phyloP scores from a whole-genome alignment of 2,888 invertebrate genomes.

The Drosophila demipolita region DNA sequence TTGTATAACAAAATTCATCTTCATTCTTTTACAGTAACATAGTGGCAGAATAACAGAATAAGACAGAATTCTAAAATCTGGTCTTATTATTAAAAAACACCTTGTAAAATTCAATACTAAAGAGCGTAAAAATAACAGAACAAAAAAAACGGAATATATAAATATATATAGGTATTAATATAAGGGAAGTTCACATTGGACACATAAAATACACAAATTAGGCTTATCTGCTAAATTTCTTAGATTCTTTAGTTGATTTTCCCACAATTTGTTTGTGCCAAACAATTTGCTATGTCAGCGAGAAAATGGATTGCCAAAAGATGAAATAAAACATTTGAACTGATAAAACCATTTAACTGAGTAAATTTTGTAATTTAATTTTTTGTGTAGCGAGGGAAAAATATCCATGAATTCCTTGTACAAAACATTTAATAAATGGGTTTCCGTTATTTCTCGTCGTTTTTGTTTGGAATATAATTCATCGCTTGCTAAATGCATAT shows the following conservation, averaged over 20 bases:
- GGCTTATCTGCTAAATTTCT: not conserved
- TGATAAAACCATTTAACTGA: not conserved
- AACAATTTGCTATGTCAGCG: not conserved
- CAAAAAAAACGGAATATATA: too few species aligned
- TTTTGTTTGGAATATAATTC: too few species aligned
- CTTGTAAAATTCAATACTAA: too few species aligned
- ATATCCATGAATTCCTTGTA: not conserved
- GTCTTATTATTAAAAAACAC: too few species aligned
- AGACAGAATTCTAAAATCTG: too few species aligned
- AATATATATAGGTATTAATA: not conserved
- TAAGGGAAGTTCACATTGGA: not conserved
- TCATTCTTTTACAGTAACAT: not conserved
- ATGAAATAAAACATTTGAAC: not conserved
- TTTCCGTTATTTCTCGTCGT: too few species aligned
- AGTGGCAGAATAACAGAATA: too few species aligned
- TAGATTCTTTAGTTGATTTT: not conserved
- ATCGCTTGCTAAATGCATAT: too few species aligned
- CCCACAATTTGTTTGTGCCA: not conserved
- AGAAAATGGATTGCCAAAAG: not conserved
- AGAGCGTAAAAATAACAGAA: too few species aligned
- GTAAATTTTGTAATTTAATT: not conserved
- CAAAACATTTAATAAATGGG: not conserved
- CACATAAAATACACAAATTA: not conserved
- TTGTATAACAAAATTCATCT: not conserved
- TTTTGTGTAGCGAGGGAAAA: not conserved